A percentile compares a stretch with the other conserved stretches of the same genome.
These are phyloP conservation scores for Paratilapia polleni DNA, from an alignment of 2,113 vertebrate species.

Conservation along the genomic window DNA sequence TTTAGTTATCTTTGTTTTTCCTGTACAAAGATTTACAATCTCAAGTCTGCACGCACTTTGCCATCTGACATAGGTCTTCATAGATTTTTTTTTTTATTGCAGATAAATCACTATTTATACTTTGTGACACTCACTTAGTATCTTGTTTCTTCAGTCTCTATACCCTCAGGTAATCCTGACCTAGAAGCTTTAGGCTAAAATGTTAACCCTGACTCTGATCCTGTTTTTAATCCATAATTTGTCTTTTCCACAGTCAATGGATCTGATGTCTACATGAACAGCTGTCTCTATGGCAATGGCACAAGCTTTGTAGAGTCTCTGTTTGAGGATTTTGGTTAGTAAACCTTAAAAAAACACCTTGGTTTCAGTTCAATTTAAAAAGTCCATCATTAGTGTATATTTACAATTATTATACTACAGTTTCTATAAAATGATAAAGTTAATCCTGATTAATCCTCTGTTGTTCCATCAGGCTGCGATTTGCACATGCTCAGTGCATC, in stretches of 20 bases:
- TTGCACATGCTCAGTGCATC: conserved; percentile 89
- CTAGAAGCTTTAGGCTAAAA: not conserved
- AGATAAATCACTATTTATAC: not conserved
- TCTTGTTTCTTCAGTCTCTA: not conserved
- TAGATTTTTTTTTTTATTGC: not conserved
- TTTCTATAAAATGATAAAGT: not conserved
- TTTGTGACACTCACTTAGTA: not conserved
- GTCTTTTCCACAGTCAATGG: conserved; percentile 83
- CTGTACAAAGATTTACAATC: conserved; percentile 12
- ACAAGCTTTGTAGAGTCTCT: conserved; percentile 98
- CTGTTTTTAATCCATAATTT: conserved; percentile 2
- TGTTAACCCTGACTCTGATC: conserved; percentile 6
- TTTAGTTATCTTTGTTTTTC: not conserved
- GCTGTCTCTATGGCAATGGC: conserved; percentile 89
- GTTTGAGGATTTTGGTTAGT: conserved; percentile 95
- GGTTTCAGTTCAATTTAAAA: not conserved
- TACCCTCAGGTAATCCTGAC: not conserved
- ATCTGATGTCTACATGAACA: conserved; percentile 92
- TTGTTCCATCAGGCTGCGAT: conserved; percentile 86
- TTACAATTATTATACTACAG: not conserved
- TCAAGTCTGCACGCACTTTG: not conserved
- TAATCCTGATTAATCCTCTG: not conserved
- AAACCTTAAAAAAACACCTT: not conserved
- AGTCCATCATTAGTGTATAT: not conserved
- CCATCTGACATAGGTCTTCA: not conserved